Evolutionary conservation across 2,113 vertebrate species (phyloP).

Genomic region (Hyla sarda): DNA sequence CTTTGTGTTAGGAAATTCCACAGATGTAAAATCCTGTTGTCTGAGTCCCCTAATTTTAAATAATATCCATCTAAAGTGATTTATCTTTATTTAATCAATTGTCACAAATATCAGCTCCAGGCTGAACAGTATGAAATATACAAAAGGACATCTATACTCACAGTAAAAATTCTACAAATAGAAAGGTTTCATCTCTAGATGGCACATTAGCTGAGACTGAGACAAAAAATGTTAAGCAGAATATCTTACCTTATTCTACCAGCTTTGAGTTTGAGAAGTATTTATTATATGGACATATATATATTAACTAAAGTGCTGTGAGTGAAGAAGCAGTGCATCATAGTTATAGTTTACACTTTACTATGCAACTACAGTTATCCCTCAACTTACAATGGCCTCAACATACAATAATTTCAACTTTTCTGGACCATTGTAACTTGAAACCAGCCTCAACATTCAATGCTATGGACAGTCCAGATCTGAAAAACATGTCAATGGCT

Average conservation of each 20-base stretch:
- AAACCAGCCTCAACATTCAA: no score
- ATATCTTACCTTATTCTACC: background rate
- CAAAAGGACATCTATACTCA: slow-evolving; percentile 28
- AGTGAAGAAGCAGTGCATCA: background rate
- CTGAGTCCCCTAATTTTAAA: background rate
- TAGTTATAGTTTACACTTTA: background rate
- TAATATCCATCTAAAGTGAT: background rate
- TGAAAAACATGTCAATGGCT: no score
- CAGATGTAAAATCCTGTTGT: background rate
- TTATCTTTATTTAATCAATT: slow-evolving; percentile 24
- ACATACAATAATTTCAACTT: no score
- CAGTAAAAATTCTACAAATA: background rate
- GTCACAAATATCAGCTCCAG: slow-evolving; percentile 45
- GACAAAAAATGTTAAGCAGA: background rate
- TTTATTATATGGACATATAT: background rate
- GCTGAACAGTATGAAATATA: slow-evolving; percentile 48
- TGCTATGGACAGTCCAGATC: no score
- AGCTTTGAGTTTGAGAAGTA: background rate
- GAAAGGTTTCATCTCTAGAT: background rate
- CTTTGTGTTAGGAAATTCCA: background rate
- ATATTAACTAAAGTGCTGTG: background rate
- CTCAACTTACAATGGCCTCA: no score
- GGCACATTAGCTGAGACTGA: background rate
- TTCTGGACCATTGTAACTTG: no score
- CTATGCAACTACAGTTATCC: no score